Conservation (phyloP, 2,888 invertebrate genomes). For the Schrankia costaestrigalis region DNA sequence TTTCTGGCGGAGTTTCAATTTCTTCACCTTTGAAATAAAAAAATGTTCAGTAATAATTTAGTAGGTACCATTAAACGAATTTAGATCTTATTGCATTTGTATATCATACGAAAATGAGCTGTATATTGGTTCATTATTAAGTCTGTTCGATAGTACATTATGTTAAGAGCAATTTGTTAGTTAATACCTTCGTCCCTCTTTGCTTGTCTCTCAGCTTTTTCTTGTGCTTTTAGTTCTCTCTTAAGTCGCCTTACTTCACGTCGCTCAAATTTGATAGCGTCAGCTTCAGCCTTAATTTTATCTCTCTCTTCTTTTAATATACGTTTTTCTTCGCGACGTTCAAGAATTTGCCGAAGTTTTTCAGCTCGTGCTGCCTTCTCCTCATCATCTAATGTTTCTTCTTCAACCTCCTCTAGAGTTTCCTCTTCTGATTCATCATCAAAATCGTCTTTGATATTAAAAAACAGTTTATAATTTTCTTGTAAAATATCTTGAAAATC, state of each 20-base stretch:
- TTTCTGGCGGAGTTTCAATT: conserved; percentile 63
- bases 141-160: no score
- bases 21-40: conserved; percentile 57
- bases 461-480: conserved; percentile 85
- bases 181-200: conserved; percentile 59
- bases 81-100: no score
- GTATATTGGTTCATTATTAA: no score
- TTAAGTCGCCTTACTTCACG: conserved; percentile 56
- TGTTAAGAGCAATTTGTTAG: no score
- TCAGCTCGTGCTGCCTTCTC: conserved; percentile 56
- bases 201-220: conserved; percentile 50
- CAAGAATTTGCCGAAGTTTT: conserved; percentile 45
- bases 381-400: conserved; percentile 63
- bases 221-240: conserved; percentile 54
- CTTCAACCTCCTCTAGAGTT: conserved; percentile 64
- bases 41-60: no score
- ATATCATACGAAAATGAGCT: no score
- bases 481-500: conserved; percentile 81
- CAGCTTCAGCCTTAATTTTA: conserved; percentile 45
- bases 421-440: conserved; percentile 58
- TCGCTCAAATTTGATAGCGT: conserved; percentile 52
- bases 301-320: conserved; percentile 51
- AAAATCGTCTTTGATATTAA: conserved; percentile 80
- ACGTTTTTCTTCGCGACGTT: conserved; percentile 47
- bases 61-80: no score